These are phyloP conservation scores for Ctenodactylus gundi DNA, from an alignment of 2,113 vertebrate species.

Conservation along the genomic window DNA sequence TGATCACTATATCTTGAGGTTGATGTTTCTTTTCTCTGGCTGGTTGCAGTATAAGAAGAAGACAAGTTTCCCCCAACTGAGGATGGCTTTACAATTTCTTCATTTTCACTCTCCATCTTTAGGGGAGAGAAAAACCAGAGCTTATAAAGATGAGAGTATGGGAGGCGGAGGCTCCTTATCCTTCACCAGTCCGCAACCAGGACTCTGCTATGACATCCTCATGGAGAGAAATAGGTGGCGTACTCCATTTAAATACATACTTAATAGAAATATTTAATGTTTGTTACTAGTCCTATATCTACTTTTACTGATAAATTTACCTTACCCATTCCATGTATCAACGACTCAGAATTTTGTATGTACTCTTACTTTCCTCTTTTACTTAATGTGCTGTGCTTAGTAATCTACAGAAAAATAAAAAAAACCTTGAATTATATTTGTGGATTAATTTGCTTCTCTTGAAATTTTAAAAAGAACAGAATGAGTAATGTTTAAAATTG, in stretches of 20 bases:
- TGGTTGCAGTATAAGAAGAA: slow-evolving; percentile 79
- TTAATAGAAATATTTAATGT: slow-evolving; percentile 21
- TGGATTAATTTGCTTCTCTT: slow-evolving; percentile 33
- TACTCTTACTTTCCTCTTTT: slow-evolving; percentile 46
- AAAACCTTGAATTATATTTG: slow-evolving; percentile 43
- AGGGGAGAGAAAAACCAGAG: slow-evolving; percentile 79
- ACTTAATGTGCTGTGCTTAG: slow-evolving; percentile 1
- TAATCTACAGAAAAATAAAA: slow-evolving; percentile 40
- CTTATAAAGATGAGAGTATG: slow-evolving; percentile 13
- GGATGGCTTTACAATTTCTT: slow-evolving; percentile 85
- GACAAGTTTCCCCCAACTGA: slow-evolving; percentile 77
- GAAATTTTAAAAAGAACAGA: slow-evolving; percentile 64
- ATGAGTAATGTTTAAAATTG: slow-evolving; percentile 37
- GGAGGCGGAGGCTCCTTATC: not conserved
- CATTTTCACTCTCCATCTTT: slow-evolving; percentile 89
- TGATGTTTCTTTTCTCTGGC: slow-evolving; percentile 77
- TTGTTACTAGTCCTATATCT: slow-evolving; percentile 22
- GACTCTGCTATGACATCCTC: slow-evolving; percentile 1
- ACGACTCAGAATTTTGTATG: not conserved
- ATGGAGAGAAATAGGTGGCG: not conserved
- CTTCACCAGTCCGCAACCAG: not conserved
- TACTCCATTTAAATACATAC: slow-evolving; percentile 41
- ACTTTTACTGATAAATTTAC: slow-evolving; percentile 47
- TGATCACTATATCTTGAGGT: slow-evolving; percentile 63
- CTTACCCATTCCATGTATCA: not conserved